These are phyloP conservation scores for Anolis carolinensis DNA, from an alignment of 2,113 vertebrate genomes.

Conservation along the genomic window DNA sequence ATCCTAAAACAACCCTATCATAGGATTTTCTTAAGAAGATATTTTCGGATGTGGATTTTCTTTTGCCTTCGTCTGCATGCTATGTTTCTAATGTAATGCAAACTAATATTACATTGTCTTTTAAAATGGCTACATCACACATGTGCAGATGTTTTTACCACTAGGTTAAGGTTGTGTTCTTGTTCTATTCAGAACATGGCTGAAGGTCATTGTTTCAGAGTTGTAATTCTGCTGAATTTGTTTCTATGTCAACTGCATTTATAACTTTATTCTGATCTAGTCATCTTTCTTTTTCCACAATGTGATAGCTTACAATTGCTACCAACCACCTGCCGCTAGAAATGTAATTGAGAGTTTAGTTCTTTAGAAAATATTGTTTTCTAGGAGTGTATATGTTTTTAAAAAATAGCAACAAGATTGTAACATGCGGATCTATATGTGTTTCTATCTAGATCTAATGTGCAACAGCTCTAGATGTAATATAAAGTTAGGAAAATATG, in stretches of 20 bases:
- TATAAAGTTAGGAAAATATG: no score
- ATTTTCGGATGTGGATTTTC: no score
- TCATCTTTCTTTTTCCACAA: not conserved
- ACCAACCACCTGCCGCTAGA: not conserved
- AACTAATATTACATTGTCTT: no score
- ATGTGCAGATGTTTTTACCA: not conserved
- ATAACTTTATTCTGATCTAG: conserved; percentile 3
- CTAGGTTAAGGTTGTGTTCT: not conserved
- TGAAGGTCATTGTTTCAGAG: not conserved
- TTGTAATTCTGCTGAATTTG: conserved; percentile 17
- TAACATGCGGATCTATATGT: no score
- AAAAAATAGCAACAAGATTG: not conserved
- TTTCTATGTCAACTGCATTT: not conserved
- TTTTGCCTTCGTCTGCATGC: no score
- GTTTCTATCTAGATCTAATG: no score
- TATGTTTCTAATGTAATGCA: no score
- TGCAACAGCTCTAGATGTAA: no score
- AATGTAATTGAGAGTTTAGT: not conserved
- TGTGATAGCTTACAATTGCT: not conserved
- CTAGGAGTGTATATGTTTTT: not conserved
- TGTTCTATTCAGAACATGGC: not conserved
- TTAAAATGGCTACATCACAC: no score
- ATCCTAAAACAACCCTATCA: no score
- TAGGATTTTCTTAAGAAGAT: no score
- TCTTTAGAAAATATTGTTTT: not conserved